Evolutionary conservation across 2,797 vertebrate genomes (phyloP).

Genomic region (Scleropages formosus): DNA sequence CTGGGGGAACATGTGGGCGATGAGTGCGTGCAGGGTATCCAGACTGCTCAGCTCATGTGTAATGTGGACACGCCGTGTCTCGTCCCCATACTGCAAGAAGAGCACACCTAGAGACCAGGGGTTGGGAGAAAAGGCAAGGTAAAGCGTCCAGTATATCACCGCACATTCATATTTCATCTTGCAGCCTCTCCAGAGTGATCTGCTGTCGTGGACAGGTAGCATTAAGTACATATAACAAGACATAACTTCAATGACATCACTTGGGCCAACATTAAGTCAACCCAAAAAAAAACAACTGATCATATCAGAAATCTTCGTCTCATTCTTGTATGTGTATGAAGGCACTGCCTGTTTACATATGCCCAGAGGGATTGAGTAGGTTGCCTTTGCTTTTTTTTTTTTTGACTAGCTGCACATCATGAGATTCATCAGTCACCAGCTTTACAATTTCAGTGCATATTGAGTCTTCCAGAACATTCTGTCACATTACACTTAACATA

Average conservation of each 20-base stretch:
- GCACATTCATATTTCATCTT: not conserved
- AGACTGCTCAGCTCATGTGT: slow-evolving; percentile 97
- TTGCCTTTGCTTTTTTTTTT: too few relatives aligned
- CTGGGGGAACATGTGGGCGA: slow-evolving; percentile 99
- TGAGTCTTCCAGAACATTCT: not conserved
- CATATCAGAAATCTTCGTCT: too few relatives aligned
- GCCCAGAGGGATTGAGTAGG: too few relatives aligned
- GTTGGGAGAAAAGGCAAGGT: not conserved
- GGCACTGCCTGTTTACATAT: too few relatives aligned
- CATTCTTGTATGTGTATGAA: too few relatives aligned
- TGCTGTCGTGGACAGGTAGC: too few relatives aligned
- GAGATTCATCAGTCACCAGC: not conserved
- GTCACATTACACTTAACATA: not conserved
- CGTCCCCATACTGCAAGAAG: slow-evolving; percentile 96
- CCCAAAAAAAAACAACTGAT: too few relatives aligned
- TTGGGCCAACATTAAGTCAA: too few relatives aligned
- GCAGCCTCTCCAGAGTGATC: too few relatives aligned
- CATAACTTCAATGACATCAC: too few relatives aligned
- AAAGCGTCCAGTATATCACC: not conserved
- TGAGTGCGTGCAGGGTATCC: slow-evolving; percentile 96
- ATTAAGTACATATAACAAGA: too few relatives aligned
- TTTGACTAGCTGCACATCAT: too few relatives aligned
- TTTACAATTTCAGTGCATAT: slow-evolving; percentile 34
- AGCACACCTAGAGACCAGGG: slow-evolving; percentile 77
- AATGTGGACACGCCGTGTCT: slow-evolving; percentile 94